Evolutionary conservation across 2,888 invertebrate genomes (phyloP).

Genomic region (Leucoptera coffeella): DNA sequence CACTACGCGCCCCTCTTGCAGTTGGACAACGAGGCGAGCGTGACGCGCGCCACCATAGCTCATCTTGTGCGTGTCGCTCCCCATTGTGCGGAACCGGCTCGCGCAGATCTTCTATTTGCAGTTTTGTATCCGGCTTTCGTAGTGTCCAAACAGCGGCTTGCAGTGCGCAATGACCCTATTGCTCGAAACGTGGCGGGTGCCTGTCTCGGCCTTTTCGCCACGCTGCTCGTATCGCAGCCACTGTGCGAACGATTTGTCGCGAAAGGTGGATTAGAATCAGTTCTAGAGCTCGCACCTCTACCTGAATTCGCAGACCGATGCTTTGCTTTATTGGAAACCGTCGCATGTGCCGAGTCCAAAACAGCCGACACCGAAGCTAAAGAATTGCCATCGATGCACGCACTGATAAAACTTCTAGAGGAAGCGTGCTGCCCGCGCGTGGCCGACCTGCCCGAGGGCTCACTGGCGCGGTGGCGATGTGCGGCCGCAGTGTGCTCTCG

Average conservation of each 20-base stretch:
- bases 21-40: conserved; percentile 39
- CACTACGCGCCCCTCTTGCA: conserved; percentile 53
- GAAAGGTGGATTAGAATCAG: conserved; percentile 50
- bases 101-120: conserved; percentile 50
- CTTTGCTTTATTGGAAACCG: conserved; percentile 56
- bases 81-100: conserved; percentile 45
- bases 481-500: too few relatives aligned
- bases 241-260: conserved; percentile 56
- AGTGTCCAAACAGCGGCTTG: conserved; percentile 43
- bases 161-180: conserved; percentile 32
- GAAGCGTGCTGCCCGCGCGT: conserved; percentile 54
- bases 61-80: conserved; percentile 56
- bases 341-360: too few relatives aligned
- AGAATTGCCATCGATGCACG: too few relatives aligned
- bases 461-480: too few relatives aligned
- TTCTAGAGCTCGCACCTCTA: conserved; percentile 44
- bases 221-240: conserved; percentile 43
- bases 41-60: conserved; percentile 50
- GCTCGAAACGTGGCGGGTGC: conserved; percentile 54
- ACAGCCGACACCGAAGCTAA: too few relatives aligned
- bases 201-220: conserved; percentile 55
- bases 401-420: neutral
- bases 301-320: conserved; percentile 52
- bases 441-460: conserved; percentile 11
- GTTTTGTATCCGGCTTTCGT: conserved; percentile 58